These are phyloP conservation scores for Phyllostomus discolor DNA, from an alignment of 2,113 vertebrate species.

Conservation along the genomic window DNA sequence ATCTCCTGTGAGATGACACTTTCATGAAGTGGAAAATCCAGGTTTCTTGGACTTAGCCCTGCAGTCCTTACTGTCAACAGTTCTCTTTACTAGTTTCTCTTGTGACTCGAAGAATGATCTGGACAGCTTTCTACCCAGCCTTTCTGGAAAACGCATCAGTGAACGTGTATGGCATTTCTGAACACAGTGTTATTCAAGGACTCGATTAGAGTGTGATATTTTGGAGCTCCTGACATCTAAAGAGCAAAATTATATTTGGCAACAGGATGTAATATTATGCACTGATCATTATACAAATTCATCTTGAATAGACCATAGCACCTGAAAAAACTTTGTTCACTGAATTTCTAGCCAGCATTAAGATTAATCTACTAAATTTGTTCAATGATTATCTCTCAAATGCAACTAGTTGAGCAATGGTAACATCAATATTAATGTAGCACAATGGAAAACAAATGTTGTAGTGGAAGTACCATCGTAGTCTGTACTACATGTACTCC, in stretches of 20 bases:
- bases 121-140: constrained; percentile 2
- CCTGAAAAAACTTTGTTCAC: neutral
- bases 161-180: neutral
- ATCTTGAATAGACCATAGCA: neutral
- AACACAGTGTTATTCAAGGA: neutral
- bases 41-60: neutral
- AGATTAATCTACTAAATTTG: neutral
- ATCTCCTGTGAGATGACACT: constrained; percentile 23
- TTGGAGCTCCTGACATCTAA: neutral
- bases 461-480: neutral
- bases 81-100: constrained; percentile 41
- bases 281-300: neutral
- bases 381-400: neutral
- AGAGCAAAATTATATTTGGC: neutral
- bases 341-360: neutral
- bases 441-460: neutral
- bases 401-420: neutral
- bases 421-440: neutral
- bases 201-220: neutral
- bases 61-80: neutral
- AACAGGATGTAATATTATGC: neutral
- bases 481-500: neutral
- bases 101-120: constrained; percentile 31
- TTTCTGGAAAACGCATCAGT: constrained; percentile 55
- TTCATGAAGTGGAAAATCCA: constrained; percentile 39